Evolutionary conservation across 1,140 invertebrate genomes (phyloP), one percentile per base, ranked within the genome.

Genomic region (Scaptodrosophila lebanonensis): DNA sequence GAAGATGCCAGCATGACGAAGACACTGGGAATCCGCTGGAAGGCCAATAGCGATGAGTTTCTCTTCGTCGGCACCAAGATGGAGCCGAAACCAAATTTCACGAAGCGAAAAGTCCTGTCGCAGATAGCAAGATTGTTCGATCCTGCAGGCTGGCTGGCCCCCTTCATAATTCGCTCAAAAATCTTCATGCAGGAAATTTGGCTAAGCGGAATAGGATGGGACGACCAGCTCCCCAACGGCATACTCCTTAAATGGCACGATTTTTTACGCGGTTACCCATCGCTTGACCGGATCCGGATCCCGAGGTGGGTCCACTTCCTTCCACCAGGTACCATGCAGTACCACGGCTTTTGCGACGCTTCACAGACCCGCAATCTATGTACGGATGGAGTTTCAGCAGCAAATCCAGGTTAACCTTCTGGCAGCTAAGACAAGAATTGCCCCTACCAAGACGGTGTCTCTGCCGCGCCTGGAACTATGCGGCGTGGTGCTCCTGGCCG

Each of bases 201-300:
- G n/a, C n/a, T n/a, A n/a, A n/a, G n/a, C n/a, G n/a, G 45, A 87
- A 13, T 73, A 2, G 64, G 65, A 4, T 89, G 88, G 88, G 88
- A 89, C 48, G 64, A 84, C 11, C 6, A 27, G 8, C 7, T 86
- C 2, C 35, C 66, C 9, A 2, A 18, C 9, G 49, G 58, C 2
- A 22, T 64, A 3, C 16, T 7, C 44, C 8, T 16, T 16, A 40
- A 72, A 43, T 73, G 66, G 59, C 25, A 20, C 12, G 16, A 54
- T 1, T 63, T 54, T 7, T 16, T 16, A 3, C 13, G 2, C 8
- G 15, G 8, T n/a, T 42, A 42, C 11, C 12, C 11, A 12, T 32
- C 66, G 33, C 18, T 20, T 8, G 16, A 42, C 18, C 2, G 32
- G 18, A 30, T 25, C 15, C 11, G 52, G 15, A 45, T 79, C 20